Conservation (phyloP, 2,888 invertebrate species). For the Cheilosia soror region DNA sequence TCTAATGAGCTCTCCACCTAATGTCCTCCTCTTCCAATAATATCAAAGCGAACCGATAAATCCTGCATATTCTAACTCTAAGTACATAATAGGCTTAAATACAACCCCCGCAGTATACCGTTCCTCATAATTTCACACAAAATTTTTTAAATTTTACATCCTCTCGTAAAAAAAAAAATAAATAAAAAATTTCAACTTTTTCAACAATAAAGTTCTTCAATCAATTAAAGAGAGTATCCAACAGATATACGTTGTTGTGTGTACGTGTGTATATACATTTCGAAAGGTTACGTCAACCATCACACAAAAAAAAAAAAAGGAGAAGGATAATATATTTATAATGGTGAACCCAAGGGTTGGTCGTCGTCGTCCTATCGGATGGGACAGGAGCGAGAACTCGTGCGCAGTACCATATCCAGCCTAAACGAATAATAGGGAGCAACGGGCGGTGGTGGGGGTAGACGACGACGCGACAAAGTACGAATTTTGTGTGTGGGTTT, state of each 20-base stretch:
- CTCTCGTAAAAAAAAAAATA: neutral
- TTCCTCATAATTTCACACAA: neutral
- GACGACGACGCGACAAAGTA: conserved; percentile 16
- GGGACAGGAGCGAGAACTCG: conserved; percentile 4
- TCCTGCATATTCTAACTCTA: neutral
- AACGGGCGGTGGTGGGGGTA: neutral
- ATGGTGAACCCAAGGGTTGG: conserved; percentile 25
- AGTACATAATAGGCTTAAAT: neutral
- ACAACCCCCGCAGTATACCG: neutral
- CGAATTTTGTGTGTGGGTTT: conserved; percentile 3
- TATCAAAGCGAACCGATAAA: no score
- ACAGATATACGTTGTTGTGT: neutral
- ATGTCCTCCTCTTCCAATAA: no score
- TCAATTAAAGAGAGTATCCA: conserved; percentile 39
- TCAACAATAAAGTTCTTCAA: conserved; percentile 27
- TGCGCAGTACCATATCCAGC: conserved; percentile 23
- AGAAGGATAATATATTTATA: conserved; percentile 41
- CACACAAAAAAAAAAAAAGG: conserved; percentile 4
- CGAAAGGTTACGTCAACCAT: conserved; percentile 45
- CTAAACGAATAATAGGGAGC: neutral
- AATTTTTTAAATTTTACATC: neutral
- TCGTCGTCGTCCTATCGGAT: neutral
- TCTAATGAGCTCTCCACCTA: no score
- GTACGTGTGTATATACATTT: neutral
- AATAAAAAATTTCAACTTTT: neutral